Evolutionary conservation across 2,888 invertebrate genomes (phyloP).

Genomic region (Lathronympha strigana): DNA sequence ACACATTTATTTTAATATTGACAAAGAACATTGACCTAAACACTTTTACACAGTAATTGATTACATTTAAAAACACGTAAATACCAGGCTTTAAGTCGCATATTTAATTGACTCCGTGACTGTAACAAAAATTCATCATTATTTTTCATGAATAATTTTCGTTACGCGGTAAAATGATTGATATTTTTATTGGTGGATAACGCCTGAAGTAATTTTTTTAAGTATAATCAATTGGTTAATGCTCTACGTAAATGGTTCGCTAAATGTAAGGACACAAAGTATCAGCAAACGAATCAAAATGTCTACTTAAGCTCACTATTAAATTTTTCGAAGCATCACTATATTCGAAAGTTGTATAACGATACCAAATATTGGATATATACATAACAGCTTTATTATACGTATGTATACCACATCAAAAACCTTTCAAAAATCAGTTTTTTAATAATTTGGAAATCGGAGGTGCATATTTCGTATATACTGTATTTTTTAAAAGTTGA

Average conservation of each 20-base stretch:
- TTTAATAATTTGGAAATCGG: conserved; percentile 36
- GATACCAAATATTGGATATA: conserved; percentile 32
- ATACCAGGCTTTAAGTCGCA: background rate
- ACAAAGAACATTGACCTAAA: background rate
- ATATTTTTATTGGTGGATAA: background rate
- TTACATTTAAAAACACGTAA: background rate
- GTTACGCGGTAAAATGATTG: too few species aligned
- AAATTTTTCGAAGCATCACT: conserved; percentile 49
- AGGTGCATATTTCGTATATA: background rate
- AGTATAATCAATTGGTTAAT: background rate
- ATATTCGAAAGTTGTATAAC: conserved; percentile 46
- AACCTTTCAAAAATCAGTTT: conserved; percentile 32
- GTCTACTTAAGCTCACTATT: conserved; percentile 54
- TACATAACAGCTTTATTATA: conserved; percentile 38
- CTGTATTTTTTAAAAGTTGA: background rate
- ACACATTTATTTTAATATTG: background rate
- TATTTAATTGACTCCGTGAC: background rate
- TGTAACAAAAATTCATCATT: background rate
- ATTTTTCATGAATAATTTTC: too few species aligned
- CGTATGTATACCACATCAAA: conserved; percentile 36
- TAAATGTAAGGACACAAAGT: conserved; percentile 17
- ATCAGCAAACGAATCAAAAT: conserved; percentile 28
- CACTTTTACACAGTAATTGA: background rate
- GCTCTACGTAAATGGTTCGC: background rate
- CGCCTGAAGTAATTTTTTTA: background rate